Conservation (phyloP, 2,888 invertebrate species). For the Escarpia spicata region DNA sequence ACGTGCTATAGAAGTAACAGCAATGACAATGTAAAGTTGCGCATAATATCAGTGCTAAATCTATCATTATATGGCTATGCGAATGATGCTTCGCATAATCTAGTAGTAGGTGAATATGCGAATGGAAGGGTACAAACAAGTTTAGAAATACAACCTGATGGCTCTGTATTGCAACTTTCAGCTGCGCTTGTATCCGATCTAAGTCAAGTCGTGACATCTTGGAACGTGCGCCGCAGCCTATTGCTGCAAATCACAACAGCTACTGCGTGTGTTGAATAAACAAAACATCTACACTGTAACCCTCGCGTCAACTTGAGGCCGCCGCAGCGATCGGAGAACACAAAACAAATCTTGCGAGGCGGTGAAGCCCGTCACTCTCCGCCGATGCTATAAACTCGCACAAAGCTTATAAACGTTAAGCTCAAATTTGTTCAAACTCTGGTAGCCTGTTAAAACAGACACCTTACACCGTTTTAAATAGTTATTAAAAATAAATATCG, state of each 20-base stretch:
- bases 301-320: not conserved
- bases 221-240: slow-evolving; percentile 1
- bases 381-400: not conserved
- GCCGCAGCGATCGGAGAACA: not conserved
- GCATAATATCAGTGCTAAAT: not conserved
- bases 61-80: not conserved
- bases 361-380: slow-evolving; percentile 2
- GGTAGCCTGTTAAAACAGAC: not conserved
- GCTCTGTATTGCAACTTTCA: slow-evolving; percentile 61
- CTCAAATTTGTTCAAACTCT: not conserved
- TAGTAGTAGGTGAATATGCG: slow-evolving; percentile 26
- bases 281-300: not conserved
- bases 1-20: not conserved
- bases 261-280: not conserved
- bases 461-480: not conserved
- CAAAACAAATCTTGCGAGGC: slow-evolving; percentile 13
- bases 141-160: slow-evolving; percentile 55
- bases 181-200: slow-evolving; percentile 56
- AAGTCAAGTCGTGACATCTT: slow-evolving; percentile 55
- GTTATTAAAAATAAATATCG: slow-evolving; percentile 4
- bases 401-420: not conserved
- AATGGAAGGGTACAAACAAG: slow-evolving; percentile 36
- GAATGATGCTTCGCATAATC: slow-evolving; percentile 21
- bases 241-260: slow-evolving; percentile 16
- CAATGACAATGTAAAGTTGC: not conserved